Percentiles rank a stretch among this genome's conserved stretches.
phyloP scores from a whole-genome alignment of 2,888 invertebrate species.

The Tillus elongatus region DNA sequence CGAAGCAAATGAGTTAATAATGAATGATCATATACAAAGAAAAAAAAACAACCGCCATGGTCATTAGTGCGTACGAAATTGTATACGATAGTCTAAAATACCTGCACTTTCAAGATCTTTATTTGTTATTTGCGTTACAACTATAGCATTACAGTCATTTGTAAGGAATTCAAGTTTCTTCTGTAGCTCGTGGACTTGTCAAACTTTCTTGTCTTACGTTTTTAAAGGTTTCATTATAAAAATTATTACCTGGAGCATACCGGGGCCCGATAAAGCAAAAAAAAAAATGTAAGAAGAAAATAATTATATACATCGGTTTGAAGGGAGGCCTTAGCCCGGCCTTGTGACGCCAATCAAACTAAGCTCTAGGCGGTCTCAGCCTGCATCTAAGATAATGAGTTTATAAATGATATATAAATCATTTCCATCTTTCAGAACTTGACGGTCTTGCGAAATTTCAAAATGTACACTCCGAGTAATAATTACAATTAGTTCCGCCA shows the following conservation, averaged over 20 bases:
- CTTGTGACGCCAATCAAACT: slow-evolving; percentile 42
- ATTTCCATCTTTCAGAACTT: slow-evolving; percentile 31
- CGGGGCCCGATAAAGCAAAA: slow-evolving; percentile 24
- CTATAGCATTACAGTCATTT: slow-evolving; percentile 11
- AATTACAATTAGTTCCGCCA: slow-evolving; percentile 31
- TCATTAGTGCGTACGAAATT: too few species aligned
- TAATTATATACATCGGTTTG: slow-evolving; percentile 37
- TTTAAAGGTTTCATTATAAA: slow-evolving; percentile 29
- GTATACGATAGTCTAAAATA: too few species aligned
- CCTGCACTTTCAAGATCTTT: too few species aligned
- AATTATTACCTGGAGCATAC: slow-evolving; percentile 30
- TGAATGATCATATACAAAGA: too few species aligned
- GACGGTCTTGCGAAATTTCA: slow-evolving; percentile 28
- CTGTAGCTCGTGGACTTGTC: slow-evolving; percentile 24
- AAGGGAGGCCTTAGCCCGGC: slow-evolving; percentile 34
- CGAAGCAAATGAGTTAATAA: too few species aligned
- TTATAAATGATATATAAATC: slow-evolving; percentile 46
- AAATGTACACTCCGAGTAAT: slow-evolving; percentile 24
- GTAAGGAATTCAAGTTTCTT: slow-evolving; percentile 8
- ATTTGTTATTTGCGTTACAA: too few species aligned
- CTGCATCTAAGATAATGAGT: slow-evolving; percentile 42
- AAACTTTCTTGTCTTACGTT: slow-evolving; percentile 23
- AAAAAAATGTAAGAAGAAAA: slow-evolving; percentile 21
- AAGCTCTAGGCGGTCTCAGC: slow-evolving; percentile 37
- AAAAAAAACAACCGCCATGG: too few species aligned